phyloP scores from a whole-genome alignment of 2,113 vertebrate species.

The Numenius arquata region DNA sequence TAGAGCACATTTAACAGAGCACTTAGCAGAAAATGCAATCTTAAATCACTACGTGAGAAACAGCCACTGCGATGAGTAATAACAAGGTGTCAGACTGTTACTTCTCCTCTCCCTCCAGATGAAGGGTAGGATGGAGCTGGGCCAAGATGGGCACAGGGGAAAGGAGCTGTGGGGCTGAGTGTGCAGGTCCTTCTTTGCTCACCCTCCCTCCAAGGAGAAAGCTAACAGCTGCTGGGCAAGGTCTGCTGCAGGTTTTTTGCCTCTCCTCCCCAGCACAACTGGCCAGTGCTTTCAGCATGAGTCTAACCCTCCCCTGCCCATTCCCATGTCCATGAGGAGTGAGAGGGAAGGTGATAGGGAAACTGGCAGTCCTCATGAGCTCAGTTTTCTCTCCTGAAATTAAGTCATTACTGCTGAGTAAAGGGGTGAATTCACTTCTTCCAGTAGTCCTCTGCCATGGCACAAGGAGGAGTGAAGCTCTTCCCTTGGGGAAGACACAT shows the following conservation, averaged over 20 bases:
- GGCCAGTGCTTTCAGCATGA: not conserved
- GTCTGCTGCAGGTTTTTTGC: not conserved
- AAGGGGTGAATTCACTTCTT: not conserved
- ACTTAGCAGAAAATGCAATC: not conserved
- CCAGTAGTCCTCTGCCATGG: not conserved
- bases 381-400: not conserved
- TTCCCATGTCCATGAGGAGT: not conserved
- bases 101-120: not conserved
- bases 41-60: not conserved
- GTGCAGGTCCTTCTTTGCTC: not conserved
- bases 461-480: not conserved
- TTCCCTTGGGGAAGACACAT: not conserved
- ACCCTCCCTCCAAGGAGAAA: not conserved
- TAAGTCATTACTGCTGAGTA: not conserved
- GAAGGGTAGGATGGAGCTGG: not conserved
- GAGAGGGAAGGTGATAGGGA: not conserved
- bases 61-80: not conserved
- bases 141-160: not conserved
- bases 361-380: not conserved
- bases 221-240: not conserved
- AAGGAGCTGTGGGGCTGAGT: not conserved
- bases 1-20: not conserved
- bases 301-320: not conserved
- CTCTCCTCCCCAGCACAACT: not conserved
- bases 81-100: not conserved